Base-by-base conservation (phyloP, 2,797 vertebrate species). In the Melanotaenia nigrans region DNA sequence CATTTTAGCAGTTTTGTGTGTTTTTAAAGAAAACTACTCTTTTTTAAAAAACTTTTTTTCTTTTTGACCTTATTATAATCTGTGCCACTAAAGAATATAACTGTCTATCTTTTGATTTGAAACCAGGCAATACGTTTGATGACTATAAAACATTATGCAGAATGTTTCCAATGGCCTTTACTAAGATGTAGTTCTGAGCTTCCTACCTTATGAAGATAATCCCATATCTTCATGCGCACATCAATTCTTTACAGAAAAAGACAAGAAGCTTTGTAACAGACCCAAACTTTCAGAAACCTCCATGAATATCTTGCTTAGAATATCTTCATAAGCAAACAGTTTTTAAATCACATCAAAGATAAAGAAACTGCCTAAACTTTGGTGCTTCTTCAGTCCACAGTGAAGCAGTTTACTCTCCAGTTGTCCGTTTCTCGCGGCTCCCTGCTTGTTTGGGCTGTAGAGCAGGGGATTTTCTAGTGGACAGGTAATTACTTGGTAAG, bases 401-500 rank as follows among this genome's bases (percentile, higher is more conserved):
- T 30, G 24, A 32, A 36, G 63, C 78, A 33, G n/a, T 45, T 35
- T 28, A n/a, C 24, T 71, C 75, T 56, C 62, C 71, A 53, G 35
- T 57, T 59, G 62, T 80, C 81, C 28, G 42, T 69, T 61, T 68
- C 63, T 72, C 65, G 6, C 59, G 53, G 61, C 47, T 78, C 69
- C 69, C 68, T 35, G 69, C 76, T 84, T 89, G 86, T 88, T 87
- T 78, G 61, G 85, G 65, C 82, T 78, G 89, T 33, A 66, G 75
- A 84, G 62, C 81, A 71, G 71, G 78, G 85, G 91, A 92, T 92
- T 91, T 92, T 83, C 85, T 78, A 71, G 74, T 88, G 86, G 70
- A 83, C 83, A 90, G 89, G 89, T 93, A 93, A 93, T 94, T 92
- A 90, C 90, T 83, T 88, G 79, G 83, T 94, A 94, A 94, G 92